Conservation (phyloP, 2,888 invertebrate species). For the Tiphia femorata region DNA sequence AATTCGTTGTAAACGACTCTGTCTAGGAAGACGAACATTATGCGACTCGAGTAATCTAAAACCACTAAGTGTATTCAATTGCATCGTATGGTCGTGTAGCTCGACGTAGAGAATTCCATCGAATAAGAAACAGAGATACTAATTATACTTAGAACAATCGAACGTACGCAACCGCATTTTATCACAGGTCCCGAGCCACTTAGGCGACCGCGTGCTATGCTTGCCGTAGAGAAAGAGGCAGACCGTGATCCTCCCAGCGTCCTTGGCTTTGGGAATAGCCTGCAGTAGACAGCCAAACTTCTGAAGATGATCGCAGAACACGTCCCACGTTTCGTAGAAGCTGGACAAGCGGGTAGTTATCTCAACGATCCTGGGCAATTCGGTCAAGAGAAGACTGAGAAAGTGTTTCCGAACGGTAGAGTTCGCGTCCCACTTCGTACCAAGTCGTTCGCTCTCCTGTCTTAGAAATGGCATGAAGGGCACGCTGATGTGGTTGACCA, state of each 20-base stretch:
- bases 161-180: no score
- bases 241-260: slow-evolving; percentile 21
- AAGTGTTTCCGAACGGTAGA: slow-evolving; percentile 19
- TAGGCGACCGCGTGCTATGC: slow-evolving; percentile 12
- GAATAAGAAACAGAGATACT: no score
- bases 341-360: slow-evolving; percentile 27
- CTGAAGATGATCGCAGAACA: slow-evolving; percentile 36
- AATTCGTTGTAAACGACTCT: slow-evolving; percentile 20
- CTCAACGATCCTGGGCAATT: slow-evolving; percentile 36
- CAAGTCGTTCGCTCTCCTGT: slow-evolving; percentile 27
- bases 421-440: slow-evolving; percentile 30
- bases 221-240: slow-evolving; percentile 35
- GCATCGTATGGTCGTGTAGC: no score
- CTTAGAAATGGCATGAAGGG: slow-evolving; percentile 50
- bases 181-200: slow-evolving; percentile 46
- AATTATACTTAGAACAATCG: no score
- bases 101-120: no score
- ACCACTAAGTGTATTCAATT: no score
- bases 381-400: slow-evolving; percentile 19
- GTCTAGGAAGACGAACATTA: not conserved
- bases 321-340: slow-evolving; percentile 34
- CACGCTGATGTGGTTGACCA: slow-evolving; percentile 51
- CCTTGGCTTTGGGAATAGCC: slow-evolving; percentile 34
- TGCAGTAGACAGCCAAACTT: slow-evolving; percentile 48
- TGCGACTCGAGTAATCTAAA: no score